These are phyloP conservation scores for Sthenelais limicola DNA, from an alignment of 2,888 invertebrate genomes.

Conservation along the genomic window DNA sequence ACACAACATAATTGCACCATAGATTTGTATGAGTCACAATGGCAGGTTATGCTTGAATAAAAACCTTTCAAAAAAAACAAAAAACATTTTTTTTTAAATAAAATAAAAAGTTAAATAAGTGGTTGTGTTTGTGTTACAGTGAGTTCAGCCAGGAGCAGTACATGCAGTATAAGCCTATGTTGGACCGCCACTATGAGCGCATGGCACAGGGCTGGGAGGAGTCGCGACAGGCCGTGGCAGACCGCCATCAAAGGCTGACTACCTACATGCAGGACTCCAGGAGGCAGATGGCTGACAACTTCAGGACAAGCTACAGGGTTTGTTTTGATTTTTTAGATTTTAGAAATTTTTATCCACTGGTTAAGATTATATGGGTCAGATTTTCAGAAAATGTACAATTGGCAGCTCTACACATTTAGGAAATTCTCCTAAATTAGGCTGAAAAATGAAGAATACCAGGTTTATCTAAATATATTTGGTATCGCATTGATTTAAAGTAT, in stretches of 20 bases:
- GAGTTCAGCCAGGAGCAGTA: background rate
- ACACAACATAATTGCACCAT: too few relatives aligned
- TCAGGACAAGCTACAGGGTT: background rate
- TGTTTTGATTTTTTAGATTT: background rate
- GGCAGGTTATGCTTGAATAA: too few relatives aligned
- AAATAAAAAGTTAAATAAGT: background rate
- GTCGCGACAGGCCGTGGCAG: background rate
- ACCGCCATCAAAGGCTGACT: conserved; percentile 5
- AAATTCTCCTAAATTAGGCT: too few relatives aligned
- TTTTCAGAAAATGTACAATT: too few relatives aligned
- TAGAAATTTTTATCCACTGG: background rate
- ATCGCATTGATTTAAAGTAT: too few relatives aligned
- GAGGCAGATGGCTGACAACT: background rate
- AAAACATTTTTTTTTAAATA: too few relatives aligned
- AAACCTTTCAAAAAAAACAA: too few relatives aligned
- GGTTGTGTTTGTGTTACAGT: background rate
- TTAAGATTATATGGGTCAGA: background rate
- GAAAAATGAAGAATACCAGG: too few relatives aligned
- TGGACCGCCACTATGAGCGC: background rate
- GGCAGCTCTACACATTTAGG: too few relatives aligned
- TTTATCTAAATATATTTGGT: too few relatives aligned
- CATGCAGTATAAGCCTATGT: conserved; percentile 6
- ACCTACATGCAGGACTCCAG: background rate
- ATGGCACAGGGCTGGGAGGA: background rate
- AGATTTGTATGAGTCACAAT: too few relatives aligned